Percentiles rank a stretch among this genome's conserved stretches.
Evolutionary conservation across 2,797 vertebrate genomes (phyloP).

Genomic region (Halcyon leucocephala): DNA sequence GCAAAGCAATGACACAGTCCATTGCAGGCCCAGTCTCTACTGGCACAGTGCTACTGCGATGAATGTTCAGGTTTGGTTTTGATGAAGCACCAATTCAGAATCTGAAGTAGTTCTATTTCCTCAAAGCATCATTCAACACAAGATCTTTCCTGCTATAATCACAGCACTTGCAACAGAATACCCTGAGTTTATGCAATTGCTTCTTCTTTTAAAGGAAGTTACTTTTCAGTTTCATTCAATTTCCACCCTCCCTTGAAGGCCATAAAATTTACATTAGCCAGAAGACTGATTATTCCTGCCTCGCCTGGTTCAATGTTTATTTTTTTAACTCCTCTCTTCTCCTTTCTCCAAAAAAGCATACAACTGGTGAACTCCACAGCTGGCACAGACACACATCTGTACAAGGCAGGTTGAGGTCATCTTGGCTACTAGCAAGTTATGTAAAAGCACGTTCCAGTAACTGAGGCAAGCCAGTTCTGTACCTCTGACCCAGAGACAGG

Average conservation of each 20-base stretch:
- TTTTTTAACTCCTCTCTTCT: not conserved
- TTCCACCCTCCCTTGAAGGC: not conserved
- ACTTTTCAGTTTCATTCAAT: not conserved
- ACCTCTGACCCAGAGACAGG: not conserved
- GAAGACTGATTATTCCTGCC: not conserved
- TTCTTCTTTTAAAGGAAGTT: not conserved
- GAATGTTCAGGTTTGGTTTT: not conserved
- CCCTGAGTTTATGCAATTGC: not conserved
- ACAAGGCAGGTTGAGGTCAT: not conserved
- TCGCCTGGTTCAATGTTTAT: not conserved
- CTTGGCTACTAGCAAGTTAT: not conserved
- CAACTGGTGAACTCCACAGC: not conserved
- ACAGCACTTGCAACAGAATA: not conserved
- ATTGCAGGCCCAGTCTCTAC: not conserved
- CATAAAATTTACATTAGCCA: not conserved
- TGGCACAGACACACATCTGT: not conserved
- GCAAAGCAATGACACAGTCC: not conserved
- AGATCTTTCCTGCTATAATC: not conserved
- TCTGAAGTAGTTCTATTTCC: not conserved
- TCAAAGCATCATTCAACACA: not conserved
- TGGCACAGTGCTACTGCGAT: not conserved
- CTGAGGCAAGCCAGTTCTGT: not conserved
- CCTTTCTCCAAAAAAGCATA: not conserved
- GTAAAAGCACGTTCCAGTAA: rapidly evolving
- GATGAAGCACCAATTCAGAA: not conserved